These are phyloP conservation scores for Tyrophagus putrescentiae DNA, from an alignment of 1,140 invertebrate genomes.

Conservation along the genomic window DNA sequence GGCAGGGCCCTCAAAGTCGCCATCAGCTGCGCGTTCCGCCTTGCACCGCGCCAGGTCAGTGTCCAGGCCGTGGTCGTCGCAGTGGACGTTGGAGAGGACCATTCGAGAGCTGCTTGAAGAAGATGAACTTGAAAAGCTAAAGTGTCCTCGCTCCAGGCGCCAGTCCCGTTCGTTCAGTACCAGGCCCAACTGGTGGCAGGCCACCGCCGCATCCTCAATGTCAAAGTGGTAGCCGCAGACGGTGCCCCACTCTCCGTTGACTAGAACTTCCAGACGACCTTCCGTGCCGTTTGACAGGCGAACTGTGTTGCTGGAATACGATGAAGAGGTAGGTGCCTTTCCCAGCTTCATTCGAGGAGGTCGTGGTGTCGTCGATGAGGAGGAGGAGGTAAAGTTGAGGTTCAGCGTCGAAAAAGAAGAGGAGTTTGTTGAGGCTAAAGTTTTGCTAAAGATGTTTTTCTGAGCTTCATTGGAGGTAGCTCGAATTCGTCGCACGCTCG, in stretches of 20 bases:
- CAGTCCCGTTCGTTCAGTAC: conserved; percentile 84
- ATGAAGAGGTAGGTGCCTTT: conserved; percentile 5
- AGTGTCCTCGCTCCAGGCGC: conserved; percentile 48
- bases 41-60: conserved; percentile 76
- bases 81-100: conserved; percentile 61
- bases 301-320: conserved; percentile 13
- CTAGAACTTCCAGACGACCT: conserved; percentile 45
- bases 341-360: too few species aligned
- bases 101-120: conserved; percentile 14
- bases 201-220: conserved; percentile 72
- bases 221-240: conserved; percentile 94
- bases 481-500: too few species aligned
- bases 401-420: too few species aligned
- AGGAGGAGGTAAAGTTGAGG: too few species aligned
- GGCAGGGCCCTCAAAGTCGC: conserved; percentile 63
- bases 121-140: conserved; percentile 20
- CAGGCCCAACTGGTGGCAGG: conserved; percentile 85
- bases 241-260: conserved; percentile 76
- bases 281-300: conserved; percentile 28
- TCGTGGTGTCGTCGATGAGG: too few species aligned
- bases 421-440: too few species aligned
- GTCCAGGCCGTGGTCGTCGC: conserved; percentile 72
- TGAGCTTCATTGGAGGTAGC: too few species aligned
- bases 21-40: conserved; percentile 45
- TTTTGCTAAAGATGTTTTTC: too few species aligned